A percentile compares a stretch with the other conserved stretches of the same genome.
These are phyloP conservation scores for Platalea minor DNA, from an alignment of 2,797 vertebrate genomes.

Conservation along the genomic window DNA sequence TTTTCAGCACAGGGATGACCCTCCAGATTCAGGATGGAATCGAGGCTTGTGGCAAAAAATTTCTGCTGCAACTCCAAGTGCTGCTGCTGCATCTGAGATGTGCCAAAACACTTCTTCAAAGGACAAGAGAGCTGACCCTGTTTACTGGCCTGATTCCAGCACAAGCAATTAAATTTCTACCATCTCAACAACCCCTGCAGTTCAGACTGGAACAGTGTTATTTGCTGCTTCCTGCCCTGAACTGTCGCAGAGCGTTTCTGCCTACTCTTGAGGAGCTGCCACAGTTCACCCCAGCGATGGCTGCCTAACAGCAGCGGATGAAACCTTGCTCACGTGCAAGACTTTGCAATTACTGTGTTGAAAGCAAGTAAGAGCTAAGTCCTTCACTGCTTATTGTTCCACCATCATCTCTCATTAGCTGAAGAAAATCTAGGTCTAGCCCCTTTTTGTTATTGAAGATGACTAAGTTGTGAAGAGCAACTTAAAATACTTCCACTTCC, in stretches of 20 bases:
- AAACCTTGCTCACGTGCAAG: neutral
- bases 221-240: neutral
- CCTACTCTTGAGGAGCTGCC: neutral
- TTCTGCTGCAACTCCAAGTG: neutral
- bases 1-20: neutral
- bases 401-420: neutral
- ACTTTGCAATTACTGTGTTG: neutral
- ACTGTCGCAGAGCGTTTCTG: neutral
- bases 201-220: neutral
- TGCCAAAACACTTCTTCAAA: neutral
- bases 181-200: neutral
- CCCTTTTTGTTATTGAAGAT: neutral
- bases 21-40: neutral
- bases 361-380: neutral
- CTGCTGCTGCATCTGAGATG: neutral
- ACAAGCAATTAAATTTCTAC: slow-evolving; percentile 44
- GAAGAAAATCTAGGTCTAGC: neutral
- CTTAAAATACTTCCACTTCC: neutral
- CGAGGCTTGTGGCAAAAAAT: neutral
- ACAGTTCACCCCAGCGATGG: neutral
- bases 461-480: neutral
- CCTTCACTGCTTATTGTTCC: neutral
- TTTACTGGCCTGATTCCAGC: slow-evolving; percentile 54
- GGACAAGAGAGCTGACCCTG: slow-evolving; percentile 23
- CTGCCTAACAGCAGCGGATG: neutral